Base-by-base conservation (phyloP, 2,113 vertebrate genomes). In the Hystrix cristata region DNA sequence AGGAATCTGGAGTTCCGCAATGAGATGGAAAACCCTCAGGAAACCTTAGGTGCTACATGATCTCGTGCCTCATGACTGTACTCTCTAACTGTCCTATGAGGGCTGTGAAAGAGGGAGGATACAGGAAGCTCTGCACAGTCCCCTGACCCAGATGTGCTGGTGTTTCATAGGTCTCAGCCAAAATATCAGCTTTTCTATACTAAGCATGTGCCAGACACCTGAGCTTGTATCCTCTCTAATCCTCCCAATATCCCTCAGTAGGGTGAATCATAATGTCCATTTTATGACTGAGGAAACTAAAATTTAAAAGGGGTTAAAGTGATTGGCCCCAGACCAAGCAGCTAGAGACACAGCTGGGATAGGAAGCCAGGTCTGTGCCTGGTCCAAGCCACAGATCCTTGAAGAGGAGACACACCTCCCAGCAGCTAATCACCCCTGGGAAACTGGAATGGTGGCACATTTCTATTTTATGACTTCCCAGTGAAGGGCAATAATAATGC, bases 391-490 rank as follows among this genome's bases (percentile, higher is more conserved):
- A 21, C 74, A 85, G 87, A 38, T n/a, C 27, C 89, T 92, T 25
- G n/a, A 48, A 55, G n/a, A 46, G 2, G 25, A 59, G 74, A 46
- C 8, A 51, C 15, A 19, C 9, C n/a, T 74, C 23, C 34, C 1
- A 25, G 16, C 43, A 57, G 27, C 43, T 74, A 69, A 27, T 60
- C 86, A 23, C 74, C 53, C 60, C 31, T 5, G 46, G 76, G 64
- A 83, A 85, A 51, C 87, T 13, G 38, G 60, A 64, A 65, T 1
- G 0, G 60, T 57, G 78, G 93, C 78, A 69, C 81, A 31, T 53
- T 80, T 92, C 87, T 60, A 6, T 38, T 94, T 92, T 87, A 95
- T 82, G 48, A 94, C 81, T 96, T 95, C 62, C 80, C 90, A 53
- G 53, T 27, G 69, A 96, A 94, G 34, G 53, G 48, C 90, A 69